Evolutionary conservation across 2,888 invertebrate species (phyloP), one percentile per base, ranked within the genome.

Genomic region (Morpho deidamia): DNA sequence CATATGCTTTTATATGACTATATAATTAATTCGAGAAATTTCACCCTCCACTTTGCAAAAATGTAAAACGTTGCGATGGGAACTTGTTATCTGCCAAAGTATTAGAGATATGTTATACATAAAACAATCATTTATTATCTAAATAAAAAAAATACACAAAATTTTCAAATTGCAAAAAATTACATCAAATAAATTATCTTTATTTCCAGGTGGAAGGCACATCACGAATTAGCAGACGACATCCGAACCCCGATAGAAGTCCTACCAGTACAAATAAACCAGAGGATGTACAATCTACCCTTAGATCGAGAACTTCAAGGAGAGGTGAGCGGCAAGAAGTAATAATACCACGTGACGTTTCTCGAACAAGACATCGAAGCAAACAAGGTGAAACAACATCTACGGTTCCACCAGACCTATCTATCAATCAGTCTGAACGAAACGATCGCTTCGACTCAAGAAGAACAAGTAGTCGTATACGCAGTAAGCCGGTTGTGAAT

Each of bases 361-460:
- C 70, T 37, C 70, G 77, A 58, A 70, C 72, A 1, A 77, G 81
- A 65, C 74, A 74, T n/a, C 74, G 80, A 67, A 78, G 68, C 58
- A 77, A 75, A 65, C 69, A 73, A 8, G 53, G 62, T 54, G 62
- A 65, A 50, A 57, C 48, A 43, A 52, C 56, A 51, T 70, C 72
- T 39, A 49, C 67, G 39, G 61, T 61, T 46, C 64, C 70, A 59
- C 63, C 66, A 42, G 71, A 72, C 60, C 65, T 70, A 60, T 65
- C 71, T 10, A 63, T 62, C 60, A 61, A 64, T 58, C 60, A 71
- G 56, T 66, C 71, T 62, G 70, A 61, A 63, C 72, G 69, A 51
- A 82, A 74, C 73, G 84, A 84, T 74, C 78, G 79, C 76, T 81
- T 82, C 59, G 78, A 83, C 69, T 78, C 81, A 23, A 78, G 81